These are phyloP conservation scores for Cephus cinctus DNA, from an alignment of 1,140 invertebrate species.

Conservation along the genomic window DNA sequence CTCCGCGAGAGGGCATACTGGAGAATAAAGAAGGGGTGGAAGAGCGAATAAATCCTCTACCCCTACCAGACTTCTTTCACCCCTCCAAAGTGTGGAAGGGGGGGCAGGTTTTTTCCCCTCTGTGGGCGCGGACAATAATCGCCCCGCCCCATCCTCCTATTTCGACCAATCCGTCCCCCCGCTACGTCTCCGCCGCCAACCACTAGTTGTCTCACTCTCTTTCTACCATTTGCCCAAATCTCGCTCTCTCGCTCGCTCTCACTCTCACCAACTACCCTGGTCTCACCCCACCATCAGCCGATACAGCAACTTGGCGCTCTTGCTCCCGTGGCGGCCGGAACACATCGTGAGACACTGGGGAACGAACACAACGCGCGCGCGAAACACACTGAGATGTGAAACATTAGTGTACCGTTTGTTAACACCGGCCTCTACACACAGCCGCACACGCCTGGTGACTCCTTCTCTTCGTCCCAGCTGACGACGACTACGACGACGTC, in stretches of 20 bases:
- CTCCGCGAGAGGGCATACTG: slow-evolving; percentile 8
- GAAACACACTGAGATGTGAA: slow-evolving; percentile 51
- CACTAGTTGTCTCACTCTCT: slow-evolving; percentile 19
- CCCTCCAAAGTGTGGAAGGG: slow-evolving; percentile 35
- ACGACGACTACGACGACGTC: not conserved
- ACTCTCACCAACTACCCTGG: not conserved
- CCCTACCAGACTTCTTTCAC: slow-evolving; percentile 42
- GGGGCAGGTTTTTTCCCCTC: slow-evolving; percentile 59
- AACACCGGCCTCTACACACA: slow-evolving; percentile 53
- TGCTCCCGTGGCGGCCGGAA: slow-evolving; percentile 36
- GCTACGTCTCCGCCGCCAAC: slow-evolving; percentile 13
- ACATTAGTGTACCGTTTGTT: slow-evolving; percentile 57
- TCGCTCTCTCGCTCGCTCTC: not conserved
- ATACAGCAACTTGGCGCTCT: slow-evolving; percentile 43
- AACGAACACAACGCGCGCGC: slow-evolving; percentile 16
- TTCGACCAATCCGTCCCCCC: slow-evolving; percentile 28
- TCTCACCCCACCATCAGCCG: slow-evolving; percentile 7
- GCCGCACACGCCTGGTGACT: slow-evolving; percentile 24
- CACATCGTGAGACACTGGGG: slow-evolving; percentile 20
- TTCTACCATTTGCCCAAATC: slow-evolving; percentile 15
- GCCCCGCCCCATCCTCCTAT: slow-evolving; percentile 47
- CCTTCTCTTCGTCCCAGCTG: slow-evolving; percentile 10
- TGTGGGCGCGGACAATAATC: slow-evolving; percentile 51
- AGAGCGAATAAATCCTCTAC: slow-evolving; percentile 31
- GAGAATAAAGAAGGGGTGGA: slow-evolving; percentile 11